These are phyloP conservation scores for Gymnobelideus leadbeateri DNA, from an alignment of 2,113 vertebrate species.

Conservation along the genomic window DNA sequence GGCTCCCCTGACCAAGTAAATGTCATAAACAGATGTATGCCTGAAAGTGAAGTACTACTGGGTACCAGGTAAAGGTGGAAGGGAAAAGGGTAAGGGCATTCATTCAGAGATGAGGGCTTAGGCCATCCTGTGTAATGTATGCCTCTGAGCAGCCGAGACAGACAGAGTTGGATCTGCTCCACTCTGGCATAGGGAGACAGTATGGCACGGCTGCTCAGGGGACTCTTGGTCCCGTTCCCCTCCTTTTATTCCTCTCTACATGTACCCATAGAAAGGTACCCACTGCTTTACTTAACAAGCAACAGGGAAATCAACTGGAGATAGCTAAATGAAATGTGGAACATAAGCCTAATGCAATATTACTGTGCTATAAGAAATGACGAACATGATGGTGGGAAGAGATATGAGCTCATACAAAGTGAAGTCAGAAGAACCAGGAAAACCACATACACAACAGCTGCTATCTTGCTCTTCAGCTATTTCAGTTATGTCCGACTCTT, in stretches of 20 bases:
- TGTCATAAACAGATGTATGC: background rate
- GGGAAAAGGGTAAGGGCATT: background rate
- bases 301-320: background rate
- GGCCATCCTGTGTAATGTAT: background rate
- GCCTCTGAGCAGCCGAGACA: background rate
- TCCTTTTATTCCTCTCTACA: background rate
- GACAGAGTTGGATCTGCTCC: background rate
- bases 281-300: background rate
- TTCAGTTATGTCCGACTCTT: background rate
- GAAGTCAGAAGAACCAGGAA: background rate
- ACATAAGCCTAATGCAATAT: background rate
- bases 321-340: background rate
- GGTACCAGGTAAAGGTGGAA: background rate
- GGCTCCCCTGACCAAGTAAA: background rate
- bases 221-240: background rate
- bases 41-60: background rate
- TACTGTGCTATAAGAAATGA: background rate
- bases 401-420: background rate
- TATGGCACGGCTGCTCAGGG: rapidly evolving
- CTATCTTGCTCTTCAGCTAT: background rate
- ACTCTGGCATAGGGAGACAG: background rate
- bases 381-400: background rate
- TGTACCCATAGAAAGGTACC: background rate
- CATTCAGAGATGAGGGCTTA: background rate
- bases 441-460: background rate